phyloP scores from a whole-genome alignment of 1,140 invertebrate genomes.

The Cryptotermes secundus region DNA sequence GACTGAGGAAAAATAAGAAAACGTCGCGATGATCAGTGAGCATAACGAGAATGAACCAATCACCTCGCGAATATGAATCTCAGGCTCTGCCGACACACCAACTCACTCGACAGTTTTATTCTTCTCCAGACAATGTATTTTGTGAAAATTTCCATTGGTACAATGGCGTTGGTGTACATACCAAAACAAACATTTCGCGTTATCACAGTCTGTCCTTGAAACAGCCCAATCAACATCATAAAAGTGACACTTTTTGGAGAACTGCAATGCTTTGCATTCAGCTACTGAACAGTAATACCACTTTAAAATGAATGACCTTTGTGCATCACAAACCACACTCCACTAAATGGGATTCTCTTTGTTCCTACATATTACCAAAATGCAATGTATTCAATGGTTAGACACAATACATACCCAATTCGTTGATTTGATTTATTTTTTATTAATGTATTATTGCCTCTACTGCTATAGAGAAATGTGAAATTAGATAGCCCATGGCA shows the following conservation, averaged over 20 bases:
- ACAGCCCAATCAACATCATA: neutral
- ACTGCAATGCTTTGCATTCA: neutral
- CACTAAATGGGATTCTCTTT: slow-evolving; percentile 1
- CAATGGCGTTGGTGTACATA: no score
- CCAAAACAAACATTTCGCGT: no score
- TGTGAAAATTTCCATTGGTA: no score
- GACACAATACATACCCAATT: neutral
- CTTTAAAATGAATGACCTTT: slow-evolving; percentile 13
- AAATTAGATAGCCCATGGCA: neutral
- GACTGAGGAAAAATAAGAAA: no score
- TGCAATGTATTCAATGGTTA: neutral
- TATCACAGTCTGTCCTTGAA: neutral
- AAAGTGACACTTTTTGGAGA: neutral
- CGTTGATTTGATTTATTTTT: neutral
- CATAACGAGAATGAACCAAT: no score
- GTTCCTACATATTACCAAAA: neutral
- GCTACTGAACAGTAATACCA: neutral
- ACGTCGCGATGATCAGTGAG: no score
- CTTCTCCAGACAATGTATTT: no score
- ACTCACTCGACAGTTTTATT: no score
- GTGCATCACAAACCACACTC: neutral
- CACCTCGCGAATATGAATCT: no score
- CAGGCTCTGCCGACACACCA: no score
- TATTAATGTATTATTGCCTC: neutral
- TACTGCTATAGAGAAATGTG: neutral